These are phyloP conservation scores for Petrolisthes manimaculis DNA, from an alignment of 2,888 invertebrate genomes.

Conservation along the genomic window DNA sequence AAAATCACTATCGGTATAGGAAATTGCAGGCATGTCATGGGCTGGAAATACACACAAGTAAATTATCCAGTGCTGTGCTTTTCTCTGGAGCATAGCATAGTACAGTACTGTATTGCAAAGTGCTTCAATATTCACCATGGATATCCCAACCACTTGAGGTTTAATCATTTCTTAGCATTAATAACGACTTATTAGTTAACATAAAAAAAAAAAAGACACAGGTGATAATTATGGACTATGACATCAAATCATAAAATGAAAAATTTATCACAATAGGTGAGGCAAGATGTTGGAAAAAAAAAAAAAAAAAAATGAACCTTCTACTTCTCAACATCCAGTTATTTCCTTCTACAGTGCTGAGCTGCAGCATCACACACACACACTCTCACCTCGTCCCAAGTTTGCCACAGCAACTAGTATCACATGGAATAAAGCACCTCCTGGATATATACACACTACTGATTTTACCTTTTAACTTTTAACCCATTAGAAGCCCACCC, in stretches of 20 bases:
- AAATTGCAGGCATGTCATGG: slow-evolving; percentile 5
- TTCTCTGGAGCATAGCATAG: not conserved
- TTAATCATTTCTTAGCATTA: slow-evolving; percentile 58
- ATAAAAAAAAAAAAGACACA: slow-evolving; percentile 34
- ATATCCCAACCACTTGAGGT: slow-evolving; percentile 33
- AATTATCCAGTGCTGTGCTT: not conserved
- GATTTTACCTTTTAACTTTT: not conserved
- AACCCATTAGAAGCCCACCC: not conserved
- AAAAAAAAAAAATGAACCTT: not conserved
- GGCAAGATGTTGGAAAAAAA: slow-evolving; percentile 32
- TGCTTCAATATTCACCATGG: slow-evolving; percentile 39
- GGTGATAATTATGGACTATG: slow-evolving; percentile 45
- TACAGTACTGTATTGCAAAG: not conserved
- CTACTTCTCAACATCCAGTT: not conserved
- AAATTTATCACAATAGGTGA: slow-evolving; percentile 48
- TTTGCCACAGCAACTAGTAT: slow-evolving; percentile 14
- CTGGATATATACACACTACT: slow-evolving; percentile 21
- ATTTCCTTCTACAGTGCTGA: slow-evolving; percentile 2
- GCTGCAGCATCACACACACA: not conserved
- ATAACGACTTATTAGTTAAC: slow-evolving; percentile 6
- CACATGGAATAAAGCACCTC: slow-evolving; percentile 48
- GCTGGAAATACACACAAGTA: not conserved
- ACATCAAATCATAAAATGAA: slow-evolving; percentile 43
- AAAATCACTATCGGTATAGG: not conserved
- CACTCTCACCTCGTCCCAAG: not conserved